Base-by-base conservation (phyloP, 2,113 vertebrate species). In the Calypte anna region DNA sequence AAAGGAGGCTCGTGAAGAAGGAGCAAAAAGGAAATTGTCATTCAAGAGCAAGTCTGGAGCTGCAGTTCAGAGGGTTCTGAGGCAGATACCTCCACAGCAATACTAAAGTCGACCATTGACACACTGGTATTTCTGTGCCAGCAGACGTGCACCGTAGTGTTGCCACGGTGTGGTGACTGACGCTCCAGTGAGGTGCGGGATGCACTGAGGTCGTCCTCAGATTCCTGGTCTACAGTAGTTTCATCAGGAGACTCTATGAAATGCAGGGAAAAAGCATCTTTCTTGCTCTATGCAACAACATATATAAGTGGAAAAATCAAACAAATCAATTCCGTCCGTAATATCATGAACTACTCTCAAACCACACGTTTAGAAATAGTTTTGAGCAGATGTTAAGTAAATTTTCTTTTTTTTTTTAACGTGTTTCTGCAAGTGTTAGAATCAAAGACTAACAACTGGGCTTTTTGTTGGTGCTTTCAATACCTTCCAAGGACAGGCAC, bases 51-150 rank as follows among this genome's bases (percentile, higher is more conserved):
- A 86, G 73, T 38, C 92, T 81, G 83, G 94, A 91, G 95, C 94
- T 94, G 95, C 94, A 95, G 93, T 82, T 88, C 48, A 87, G 93
- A 83, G 91, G 0, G 81, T 95, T 95, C 91, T 95, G 96, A 96
- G 95, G 97, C 96, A 97, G 97, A 97, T 99, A 99, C 99, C 99
- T 99, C 99, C 97, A 99, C 98, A 30, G 99, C 99, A 97, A 99
- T 88, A 98, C 99, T 99, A 98, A 99, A 99, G 98, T 99, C 99
- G 98, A 99, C 97, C 99, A 99, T 99, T 96, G 99, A 99, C 96
- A 99, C 99, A 73, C 99, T 99, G 98, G 99, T 99, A 98, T 98
- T 99, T 97, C 99, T 98, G 96, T 99, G 99, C 99, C 99, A 99
- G 98, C 99, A 99, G 97, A 99, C 99, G 81, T 99, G 99, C 97